Evolutionary conservation across 2,888 invertebrate genomes (phyloP).

Genomic region (Lochmaea capreae): DNA sequence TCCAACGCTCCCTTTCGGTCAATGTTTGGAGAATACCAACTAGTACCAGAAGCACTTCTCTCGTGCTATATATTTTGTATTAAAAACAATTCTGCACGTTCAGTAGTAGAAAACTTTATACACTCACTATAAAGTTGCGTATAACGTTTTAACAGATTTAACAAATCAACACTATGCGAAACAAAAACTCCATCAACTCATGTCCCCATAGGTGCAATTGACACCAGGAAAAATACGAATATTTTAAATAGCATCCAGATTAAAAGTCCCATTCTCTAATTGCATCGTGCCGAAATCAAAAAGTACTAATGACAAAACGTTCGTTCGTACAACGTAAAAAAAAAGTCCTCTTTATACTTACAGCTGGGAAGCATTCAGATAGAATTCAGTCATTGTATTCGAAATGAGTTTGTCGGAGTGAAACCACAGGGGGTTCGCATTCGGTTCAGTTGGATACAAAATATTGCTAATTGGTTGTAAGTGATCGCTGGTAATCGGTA

Average conservation of each 20-base stretch:
- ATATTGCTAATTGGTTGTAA: slow-evolving; percentile 25
- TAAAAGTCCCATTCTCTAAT: not conserved
- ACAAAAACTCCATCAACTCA: no score
- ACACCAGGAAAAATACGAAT: not conserved
- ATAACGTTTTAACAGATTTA: no score
- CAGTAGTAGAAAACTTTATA: no score
- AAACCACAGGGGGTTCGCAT: not conserved
- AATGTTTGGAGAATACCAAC: no score
- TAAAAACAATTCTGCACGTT: no score
- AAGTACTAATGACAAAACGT: not conserved
- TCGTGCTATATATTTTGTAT: no score
- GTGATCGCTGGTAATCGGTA: slow-evolving; percentile 1
- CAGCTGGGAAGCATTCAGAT: slow-evolving; percentile 4
- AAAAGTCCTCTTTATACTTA: not conserved
- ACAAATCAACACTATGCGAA: no score
- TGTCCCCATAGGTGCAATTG: not conserved
- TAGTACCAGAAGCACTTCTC: no score
- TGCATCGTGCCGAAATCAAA: not conserved
- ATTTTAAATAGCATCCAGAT: not conserved
- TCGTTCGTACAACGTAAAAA: not conserved
- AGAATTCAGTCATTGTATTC: not conserved
- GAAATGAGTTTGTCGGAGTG: not conserved
- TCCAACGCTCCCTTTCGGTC: no score
- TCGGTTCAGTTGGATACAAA: slow-evolving; percentile 19
- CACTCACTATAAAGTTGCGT: no score